Percentiles rank a stretch among this genome's conserved stretches.
Evolutionary conservation across 1,140 invertebrate species (phyloP).

Genomic region (Pseudomyrmex sp.): DNA sequence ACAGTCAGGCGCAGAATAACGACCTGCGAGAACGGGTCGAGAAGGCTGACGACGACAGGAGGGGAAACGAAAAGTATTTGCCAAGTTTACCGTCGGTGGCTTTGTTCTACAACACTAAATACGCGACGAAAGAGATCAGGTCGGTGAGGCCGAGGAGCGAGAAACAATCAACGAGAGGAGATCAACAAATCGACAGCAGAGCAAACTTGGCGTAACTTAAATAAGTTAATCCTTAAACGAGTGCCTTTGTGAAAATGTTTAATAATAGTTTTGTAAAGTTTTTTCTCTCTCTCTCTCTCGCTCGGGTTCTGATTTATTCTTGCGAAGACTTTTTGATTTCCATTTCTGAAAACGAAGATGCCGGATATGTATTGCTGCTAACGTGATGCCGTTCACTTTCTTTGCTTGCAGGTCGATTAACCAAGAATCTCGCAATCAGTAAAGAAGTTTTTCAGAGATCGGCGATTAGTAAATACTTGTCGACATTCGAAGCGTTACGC

Average conservation of each 20-base stretch:
- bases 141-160: constrained; percentile 64
- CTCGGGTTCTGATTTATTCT: not conserved
- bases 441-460: not conserved
- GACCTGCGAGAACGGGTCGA: constrained; percentile 59
- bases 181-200: constrained; percentile 16
- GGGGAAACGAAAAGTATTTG: constrained; percentile 38
- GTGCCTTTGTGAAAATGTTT: constrained; percentile 47
- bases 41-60: constrained; percentile 35
- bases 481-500: not conserved
- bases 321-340: constrained; percentile 10
- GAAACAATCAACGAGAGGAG: constrained; percentile 6
- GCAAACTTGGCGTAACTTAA: constrained; percentile 40
- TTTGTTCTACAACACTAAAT: constrained; percentile 77
- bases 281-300: not conserved
- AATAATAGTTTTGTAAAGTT: constrained; percentile 4
- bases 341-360: constrained; percentile 23
- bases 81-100: constrained; percentile 71
- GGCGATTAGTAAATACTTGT: not conserved
- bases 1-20: constrained; percentile 26
- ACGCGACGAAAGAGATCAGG: constrained; percentile 73
- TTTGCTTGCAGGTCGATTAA: constrained; percentile 7
- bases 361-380: not conserved
- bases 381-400: constrained; percentile 39
- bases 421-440: not conserved
- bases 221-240: constrained; percentile 4